phyloP scores from a whole-genome alignment of 2,888 invertebrate genomes.

The Parochlus steinenii region DNA sequence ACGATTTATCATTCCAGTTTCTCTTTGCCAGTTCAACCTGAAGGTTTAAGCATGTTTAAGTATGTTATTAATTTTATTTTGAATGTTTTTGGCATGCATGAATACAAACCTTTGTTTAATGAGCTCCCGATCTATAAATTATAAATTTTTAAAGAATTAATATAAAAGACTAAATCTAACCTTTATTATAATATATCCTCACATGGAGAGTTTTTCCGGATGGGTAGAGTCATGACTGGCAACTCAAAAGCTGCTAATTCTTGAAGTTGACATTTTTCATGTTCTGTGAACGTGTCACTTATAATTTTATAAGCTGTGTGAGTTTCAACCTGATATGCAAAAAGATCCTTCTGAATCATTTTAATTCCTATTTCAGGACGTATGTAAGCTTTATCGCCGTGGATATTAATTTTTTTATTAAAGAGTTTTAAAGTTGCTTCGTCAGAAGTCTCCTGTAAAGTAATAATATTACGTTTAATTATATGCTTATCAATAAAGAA shows the following conservation, averaged over 20 bases:
- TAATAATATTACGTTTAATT: background rate
- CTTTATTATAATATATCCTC: constrained; percentile 36
- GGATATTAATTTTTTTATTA: constrained; percentile 36
- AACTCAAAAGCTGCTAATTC: constrained; percentile 40
- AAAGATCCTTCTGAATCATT: constrained; percentile 35
- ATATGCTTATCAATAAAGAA: background rate
- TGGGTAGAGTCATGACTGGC: constrained; percentile 37
- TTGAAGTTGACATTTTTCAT: constrained; percentile 43
- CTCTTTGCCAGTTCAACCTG: constrained; percentile 42
- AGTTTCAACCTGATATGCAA: constrained; percentile 43
- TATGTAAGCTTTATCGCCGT: constrained; percentile 36
- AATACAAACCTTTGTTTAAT: constrained; percentile 17
- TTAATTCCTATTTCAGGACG: constrained; percentile 37
- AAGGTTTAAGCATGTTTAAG: background rate
- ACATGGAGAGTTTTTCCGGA: constrained; percentile 38
- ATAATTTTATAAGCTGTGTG: constrained; percentile 42
- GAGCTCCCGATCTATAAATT: constrained; percentile 17
- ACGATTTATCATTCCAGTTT: constrained; percentile 37
- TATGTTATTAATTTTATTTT: background rate
- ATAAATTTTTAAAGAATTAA: background rate
- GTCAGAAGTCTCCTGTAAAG: constrained; percentile 35
- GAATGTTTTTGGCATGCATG: background rate
- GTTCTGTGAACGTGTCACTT: constrained; percentile 40
- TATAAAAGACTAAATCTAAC: constrained; percentile 18
- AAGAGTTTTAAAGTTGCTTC: constrained; percentile 35